Conservation (phyloP, 1,140 invertebrate species). For the Hycleus phaleratus region DNA sequence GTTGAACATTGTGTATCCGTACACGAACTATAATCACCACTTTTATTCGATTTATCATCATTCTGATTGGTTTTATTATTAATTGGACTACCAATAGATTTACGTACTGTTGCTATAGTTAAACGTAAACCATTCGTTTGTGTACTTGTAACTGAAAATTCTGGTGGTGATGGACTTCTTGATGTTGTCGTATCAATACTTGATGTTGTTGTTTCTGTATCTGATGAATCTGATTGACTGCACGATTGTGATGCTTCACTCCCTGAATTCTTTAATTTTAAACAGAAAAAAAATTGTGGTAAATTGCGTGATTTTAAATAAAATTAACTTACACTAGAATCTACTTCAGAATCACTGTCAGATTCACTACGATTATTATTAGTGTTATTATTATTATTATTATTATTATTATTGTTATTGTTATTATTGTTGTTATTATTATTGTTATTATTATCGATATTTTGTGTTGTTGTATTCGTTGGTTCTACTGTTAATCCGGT, state of each 20-base stretch:
- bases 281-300: too few species aligned
- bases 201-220: slow-evolving; percentile 38
- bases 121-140: slow-evolving; percentile 36
- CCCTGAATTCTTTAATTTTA: slow-evolving; percentile 35
- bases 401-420: slow-evolving; percentile 26
- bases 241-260: slow-evolving; percentile 37
- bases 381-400: slow-evolving; percentile 8
- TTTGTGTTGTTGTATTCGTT: slow-evolving; percentile 20
- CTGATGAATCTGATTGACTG: slow-evolving; percentile 36
- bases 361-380: slow-evolving; percentile 27
- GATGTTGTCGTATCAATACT: slow-evolving; percentile 29
- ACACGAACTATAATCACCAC: slow-evolving; percentile 13
- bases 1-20: slow-evolving; percentile 29
- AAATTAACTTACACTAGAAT: slow-evolving; percentile 39
- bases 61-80: slow-evolving; percentile 5
- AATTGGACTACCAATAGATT: slow-evolving; percentile 28
- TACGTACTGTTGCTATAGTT: slow-evolving; percentile 36
- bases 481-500: slow-evolving; percentile 35
- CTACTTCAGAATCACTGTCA: slow-evolving; percentile 39
- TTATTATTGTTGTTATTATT: slow-evolving; percentile 28
- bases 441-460: slow-evolving; percentile 30
- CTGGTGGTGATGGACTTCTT: slow-evolving; percentile 29
- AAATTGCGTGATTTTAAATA: too few species aligned
- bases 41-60: slow-evolving; percentile 9
- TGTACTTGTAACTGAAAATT: slow-evolving; percentile 37